Evolutionary conservation across 2,888 invertebrate species (phyloP).

Genomic region (Nymphalis polychloros): DNA sequence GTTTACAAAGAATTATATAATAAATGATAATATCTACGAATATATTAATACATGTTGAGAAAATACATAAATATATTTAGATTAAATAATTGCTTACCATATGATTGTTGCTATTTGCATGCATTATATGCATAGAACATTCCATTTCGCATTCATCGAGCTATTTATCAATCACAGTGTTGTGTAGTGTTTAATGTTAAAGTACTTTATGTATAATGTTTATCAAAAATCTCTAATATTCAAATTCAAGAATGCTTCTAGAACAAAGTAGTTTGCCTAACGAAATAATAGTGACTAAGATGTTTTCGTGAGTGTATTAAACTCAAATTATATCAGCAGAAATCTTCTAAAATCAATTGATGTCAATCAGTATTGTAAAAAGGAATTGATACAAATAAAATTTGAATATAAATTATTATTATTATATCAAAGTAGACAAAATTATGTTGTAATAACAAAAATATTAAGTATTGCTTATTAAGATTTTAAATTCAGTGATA

Average conservation of each 20-base stretch:
- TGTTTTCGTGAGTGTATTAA: conserved; percentile 15
- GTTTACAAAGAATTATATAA: neutral
- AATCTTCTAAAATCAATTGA: neutral
- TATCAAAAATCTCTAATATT: conserved; percentile 29
- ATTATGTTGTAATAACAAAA: too few relatives aligned
- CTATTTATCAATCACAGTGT: conserved; percentile 24
- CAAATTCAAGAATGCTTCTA: conserved; percentile 32
- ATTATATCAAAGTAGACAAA: too few relatives aligned
- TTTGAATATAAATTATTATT: conserved; percentile 8
- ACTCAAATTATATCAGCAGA: conserved; percentile 15
- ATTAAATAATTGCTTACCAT: conserved; percentile 12
- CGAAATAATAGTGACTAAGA: conserved; percentile 19
- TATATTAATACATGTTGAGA: conserved; percentile 18
- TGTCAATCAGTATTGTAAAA: conserved; percentile 13
- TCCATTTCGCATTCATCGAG: conserved; percentile 57
- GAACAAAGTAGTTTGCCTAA: conserved; percentile 25
- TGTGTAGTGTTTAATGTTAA: conserved; percentile 17
- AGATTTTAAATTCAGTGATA: too few relatives aligned
- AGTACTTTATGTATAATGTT: conserved; percentile 20
- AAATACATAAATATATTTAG: conserved; percentile 20
- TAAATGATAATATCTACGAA: conserved; percentile 11
- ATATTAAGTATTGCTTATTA: too few relatives aligned
- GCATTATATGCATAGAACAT: conserved; percentile 50
- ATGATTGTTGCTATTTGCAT: conserved; percentile 20
- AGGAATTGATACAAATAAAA: conserved; percentile 24